Conservation (phyloP, 2,797 vertebrate species). For the Psittacula derbiana region DNA sequence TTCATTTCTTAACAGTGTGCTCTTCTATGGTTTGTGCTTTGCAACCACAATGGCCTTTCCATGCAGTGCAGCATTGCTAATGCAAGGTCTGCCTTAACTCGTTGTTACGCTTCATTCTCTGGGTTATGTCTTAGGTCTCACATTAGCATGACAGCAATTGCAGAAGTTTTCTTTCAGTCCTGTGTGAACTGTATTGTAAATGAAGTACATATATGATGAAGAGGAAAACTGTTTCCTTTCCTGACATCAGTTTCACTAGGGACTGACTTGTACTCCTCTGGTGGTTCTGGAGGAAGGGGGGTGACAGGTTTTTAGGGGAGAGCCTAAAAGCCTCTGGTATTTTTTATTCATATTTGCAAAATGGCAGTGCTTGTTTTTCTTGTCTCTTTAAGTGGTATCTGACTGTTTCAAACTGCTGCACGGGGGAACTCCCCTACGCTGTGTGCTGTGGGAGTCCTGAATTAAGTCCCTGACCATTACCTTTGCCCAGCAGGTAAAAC, state of each 20-base stretch:
- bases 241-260: background rate
- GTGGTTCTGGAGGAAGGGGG: background rate
- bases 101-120: background rate
- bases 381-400: background rate
- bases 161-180: background rate
- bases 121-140: background rate
- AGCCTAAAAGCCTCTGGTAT: background rate
- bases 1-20: background rate
- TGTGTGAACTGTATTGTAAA: background rate
- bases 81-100: background rate
- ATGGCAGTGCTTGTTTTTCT: background rate
- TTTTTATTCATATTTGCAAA: background rate
- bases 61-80: fast-evolving
- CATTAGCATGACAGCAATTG: background rate
- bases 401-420: background rate
- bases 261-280: background rate
- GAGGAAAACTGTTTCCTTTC: background rate
- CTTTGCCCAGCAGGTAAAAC: background rate
- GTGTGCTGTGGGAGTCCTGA: background rate
- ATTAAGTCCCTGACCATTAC: background rate
- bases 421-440: background rate
- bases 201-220: background rate
- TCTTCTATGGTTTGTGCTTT: background rate
- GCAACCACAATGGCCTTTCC: fast-evolving
- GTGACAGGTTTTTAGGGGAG: background rate